Evolutionary conservation across 2,797 vertebrate species (phyloP).

Genomic region (Lagorchestes hirsutus): DNA sequence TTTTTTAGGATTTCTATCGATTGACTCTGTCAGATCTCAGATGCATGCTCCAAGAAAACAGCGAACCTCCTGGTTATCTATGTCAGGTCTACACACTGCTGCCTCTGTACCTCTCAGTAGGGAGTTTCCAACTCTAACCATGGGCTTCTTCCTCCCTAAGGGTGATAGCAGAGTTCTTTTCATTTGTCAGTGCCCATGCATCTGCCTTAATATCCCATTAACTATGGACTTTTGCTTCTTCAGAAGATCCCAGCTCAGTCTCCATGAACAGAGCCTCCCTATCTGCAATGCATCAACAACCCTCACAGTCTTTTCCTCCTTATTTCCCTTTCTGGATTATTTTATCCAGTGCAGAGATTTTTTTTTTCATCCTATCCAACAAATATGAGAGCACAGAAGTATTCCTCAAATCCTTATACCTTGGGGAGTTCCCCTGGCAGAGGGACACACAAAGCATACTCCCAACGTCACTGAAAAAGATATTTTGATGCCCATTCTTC

Average conservation of each 20-base stretch:
- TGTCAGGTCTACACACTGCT: background rate
- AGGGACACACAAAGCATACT: background rate
- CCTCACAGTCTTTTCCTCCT: background rate
- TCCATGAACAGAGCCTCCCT: fast-evolving
- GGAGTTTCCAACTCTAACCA: background rate
- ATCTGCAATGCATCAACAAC: too few species aligned
- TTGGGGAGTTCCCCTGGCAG: background rate
- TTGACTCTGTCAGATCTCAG: conserved; percentile 10
- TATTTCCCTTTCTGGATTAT: background rate
- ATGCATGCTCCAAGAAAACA: conserved; percentile 2
- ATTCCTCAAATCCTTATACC: background rate
- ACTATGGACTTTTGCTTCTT: background rate
- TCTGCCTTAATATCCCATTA: background rate
- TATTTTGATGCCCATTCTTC: background rate
- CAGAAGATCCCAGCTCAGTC: background rate
- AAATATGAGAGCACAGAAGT: background rate
- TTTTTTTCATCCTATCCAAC: background rate
- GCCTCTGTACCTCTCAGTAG: background rate
- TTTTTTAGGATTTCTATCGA: conserved; percentile 36
- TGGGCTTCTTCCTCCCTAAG: conserved; percentile 3
- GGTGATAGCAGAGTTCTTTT: background rate
- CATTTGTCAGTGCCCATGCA: background rate
- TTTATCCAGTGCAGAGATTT: background rate
- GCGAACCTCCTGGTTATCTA: background rate
- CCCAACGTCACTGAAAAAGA: background rate